Conservation (phyloP, 2,113 vertebrate species). For the Gorsachius goisagi region DNA sequence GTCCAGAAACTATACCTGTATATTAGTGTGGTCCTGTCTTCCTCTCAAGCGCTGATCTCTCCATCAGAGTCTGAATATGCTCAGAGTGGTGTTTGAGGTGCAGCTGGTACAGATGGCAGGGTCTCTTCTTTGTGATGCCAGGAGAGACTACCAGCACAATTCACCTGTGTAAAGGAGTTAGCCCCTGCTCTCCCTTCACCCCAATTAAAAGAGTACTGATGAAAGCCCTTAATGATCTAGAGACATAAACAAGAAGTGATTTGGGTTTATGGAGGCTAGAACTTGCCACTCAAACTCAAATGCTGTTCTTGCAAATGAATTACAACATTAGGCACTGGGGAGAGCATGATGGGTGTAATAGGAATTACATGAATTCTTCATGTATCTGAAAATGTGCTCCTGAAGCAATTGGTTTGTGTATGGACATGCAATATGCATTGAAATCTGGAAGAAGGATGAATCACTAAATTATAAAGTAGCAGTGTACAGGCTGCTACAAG, state of each 20-base stretch:
- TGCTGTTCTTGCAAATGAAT: not conserved
- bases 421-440: not conserved
- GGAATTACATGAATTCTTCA: not conserved
- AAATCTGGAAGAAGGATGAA: not conserved
- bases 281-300: not conserved
- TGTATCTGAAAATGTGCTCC: not conserved
- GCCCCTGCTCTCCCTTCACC: rapidly evolving
- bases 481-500: not conserved
- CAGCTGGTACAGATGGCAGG: not conserved
- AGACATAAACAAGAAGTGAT: not conserved
- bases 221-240: not conserved
- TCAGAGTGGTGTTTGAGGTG: not conserved
- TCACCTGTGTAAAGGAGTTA: not conserved
- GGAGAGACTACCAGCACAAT: not conserved
- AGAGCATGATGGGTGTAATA: not conserved
- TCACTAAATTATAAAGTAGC: not conserved
- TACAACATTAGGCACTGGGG: not conserved
- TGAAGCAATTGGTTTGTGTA: not conserved
- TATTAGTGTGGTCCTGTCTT: not conserved
- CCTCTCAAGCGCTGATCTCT: not conserved
- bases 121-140: not conserved
- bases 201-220: not conserved
- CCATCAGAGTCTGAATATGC: no score
- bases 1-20: not conserved
- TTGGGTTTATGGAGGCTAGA: not conserved